These are phyloP conservation scores for Eupithecia subumbrata DNA, from an alignment of 2,888 invertebrate species.

Conservation along the genomic window DNA sequence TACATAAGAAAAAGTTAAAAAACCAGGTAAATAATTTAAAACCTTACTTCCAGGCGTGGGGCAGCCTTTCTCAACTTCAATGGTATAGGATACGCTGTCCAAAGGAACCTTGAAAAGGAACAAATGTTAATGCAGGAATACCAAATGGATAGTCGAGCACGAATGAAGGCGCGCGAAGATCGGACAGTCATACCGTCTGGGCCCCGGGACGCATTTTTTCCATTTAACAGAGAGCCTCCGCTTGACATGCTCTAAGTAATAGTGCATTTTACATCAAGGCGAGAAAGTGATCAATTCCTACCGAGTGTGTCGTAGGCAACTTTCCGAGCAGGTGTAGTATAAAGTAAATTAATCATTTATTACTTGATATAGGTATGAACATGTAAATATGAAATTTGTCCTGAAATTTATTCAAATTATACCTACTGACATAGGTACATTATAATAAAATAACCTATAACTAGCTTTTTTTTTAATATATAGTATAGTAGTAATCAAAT, in stretches of 20 bases:
- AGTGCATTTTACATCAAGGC: too few relatives aligned
- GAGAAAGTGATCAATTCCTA: too few relatives aligned
- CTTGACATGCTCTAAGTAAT: neutral
- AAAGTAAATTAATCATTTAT: too few relatives aligned
- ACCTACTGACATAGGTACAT: too few relatives aligned
- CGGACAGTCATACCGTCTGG: neutral
- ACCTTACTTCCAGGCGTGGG: neutral
- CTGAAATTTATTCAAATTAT: too few relatives aligned
- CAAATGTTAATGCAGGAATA: neutral
- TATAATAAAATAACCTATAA: too few relatives aligned
- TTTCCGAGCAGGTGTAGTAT: too few relatives aligned
- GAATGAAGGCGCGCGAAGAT: neutral
- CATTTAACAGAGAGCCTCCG: neutral
- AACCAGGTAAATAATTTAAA: neutral
- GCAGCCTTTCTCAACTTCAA: slow-evolving; percentile 49
- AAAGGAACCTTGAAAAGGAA: slow-evolving; percentile 46
- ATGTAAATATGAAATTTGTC: too few relatives aligned
- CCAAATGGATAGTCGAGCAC: neutral
- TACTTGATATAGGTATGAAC: too few relatives aligned
- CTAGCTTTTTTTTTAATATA: too few relatives aligned
- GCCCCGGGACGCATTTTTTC: neutral
- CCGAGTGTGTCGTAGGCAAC: too few relatives aligned
- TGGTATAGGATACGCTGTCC: slow-evolving; percentile 56
- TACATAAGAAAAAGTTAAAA: neutral
- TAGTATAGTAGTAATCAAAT: too few relatives aligned